Base-by-base conservation (phyloP, 2,888 invertebrate species). In the Drosophila nr. medialis region DNA sequence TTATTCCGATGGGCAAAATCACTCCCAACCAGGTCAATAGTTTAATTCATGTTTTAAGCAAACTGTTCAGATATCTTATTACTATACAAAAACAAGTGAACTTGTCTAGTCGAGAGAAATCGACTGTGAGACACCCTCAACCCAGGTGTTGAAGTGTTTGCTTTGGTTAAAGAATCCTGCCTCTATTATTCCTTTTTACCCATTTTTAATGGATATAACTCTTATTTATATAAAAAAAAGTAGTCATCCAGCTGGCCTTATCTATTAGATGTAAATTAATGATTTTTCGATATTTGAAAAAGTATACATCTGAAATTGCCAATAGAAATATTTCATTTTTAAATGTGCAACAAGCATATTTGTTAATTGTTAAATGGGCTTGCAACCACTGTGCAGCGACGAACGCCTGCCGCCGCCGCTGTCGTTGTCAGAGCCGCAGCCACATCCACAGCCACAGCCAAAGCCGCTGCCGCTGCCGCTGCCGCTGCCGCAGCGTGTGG, bases 401-500 rank as follows among this genome's bases (percentile, higher is more conserved):
- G 15, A 61, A 34, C 13, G 40, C 29, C 15, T 54, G 34, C 24
- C 66, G 68, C 53, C 34, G 54, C 8, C 13, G 55, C 8, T 5
- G n/a, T 15, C 21, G 32, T 15, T 18, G 24, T 10, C 38, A 56
- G 38, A 53, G 60, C 56, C 56, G 58, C 69, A 60, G 65, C 59
- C 64, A 49, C 40, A 59, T 60, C 32, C 42, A 60, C 36, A 34
- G 63, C 32, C 42, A 60, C 32, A 40, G 67, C 60, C 21, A 45
- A 13, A 45, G 32, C 32, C 32, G 32, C 32, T 32, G 30, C 29
- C 27, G 62, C 40, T 29, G 32, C 32, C 32, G 32, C 32, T 32
- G 30, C 29, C 27, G 62, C 40, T 29, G 70, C 67, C 59, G 77
- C 81, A 73, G 71, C 72, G 77, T 66, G 30, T 68, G 80, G 80